A percentile compares a stretch with the other conserved stretches of the same genome.
phyloP scores from a whole-genome alignment of 2,888 invertebrate genomes.

The Idaea aversata region DNA sequence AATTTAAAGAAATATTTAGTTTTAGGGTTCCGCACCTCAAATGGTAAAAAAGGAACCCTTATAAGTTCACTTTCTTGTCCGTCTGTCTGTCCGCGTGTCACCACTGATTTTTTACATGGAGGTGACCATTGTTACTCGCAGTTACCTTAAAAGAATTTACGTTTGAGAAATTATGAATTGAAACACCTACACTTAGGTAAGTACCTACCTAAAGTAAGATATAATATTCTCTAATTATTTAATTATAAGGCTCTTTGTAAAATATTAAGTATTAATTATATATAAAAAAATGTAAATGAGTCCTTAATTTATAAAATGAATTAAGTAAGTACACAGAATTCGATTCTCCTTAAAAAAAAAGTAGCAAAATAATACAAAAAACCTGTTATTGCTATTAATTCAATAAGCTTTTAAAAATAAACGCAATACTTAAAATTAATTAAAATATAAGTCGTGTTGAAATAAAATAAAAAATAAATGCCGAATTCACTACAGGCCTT shows the following conservation, averaged over 20 bases:
- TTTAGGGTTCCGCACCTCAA: no score
- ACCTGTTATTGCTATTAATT: constrained; percentile 10
- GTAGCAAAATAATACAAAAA: constrained; percentile 14
- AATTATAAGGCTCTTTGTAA: constrained; percentile 4
- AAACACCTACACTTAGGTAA: no score
- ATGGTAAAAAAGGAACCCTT: no score
- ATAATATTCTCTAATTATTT: neutral
- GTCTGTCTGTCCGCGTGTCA: no score
- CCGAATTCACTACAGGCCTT: constrained; percentile 51
- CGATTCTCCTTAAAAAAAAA: neutral
- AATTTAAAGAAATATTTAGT: no score
- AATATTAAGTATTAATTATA: neutral
- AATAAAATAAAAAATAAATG: constrained; percentile 50
- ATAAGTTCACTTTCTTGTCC: no score
- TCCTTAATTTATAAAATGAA: neutral
- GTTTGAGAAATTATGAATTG: no score
- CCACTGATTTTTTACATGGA: no score
- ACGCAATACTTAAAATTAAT: constrained; percentile 19
- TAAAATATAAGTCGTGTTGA: constrained; percentile 30
- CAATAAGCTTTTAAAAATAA: constrained; percentile 5
- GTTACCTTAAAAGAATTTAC: no score
- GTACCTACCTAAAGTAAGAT: neutral
- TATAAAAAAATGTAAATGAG: neutral
- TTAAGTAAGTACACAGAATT: neutral
- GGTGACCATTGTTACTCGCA: no score